phyloP scores from a whole-genome alignment of 2,113 vertebrate genomes.

The Eleginops maclovinus region DNA sequence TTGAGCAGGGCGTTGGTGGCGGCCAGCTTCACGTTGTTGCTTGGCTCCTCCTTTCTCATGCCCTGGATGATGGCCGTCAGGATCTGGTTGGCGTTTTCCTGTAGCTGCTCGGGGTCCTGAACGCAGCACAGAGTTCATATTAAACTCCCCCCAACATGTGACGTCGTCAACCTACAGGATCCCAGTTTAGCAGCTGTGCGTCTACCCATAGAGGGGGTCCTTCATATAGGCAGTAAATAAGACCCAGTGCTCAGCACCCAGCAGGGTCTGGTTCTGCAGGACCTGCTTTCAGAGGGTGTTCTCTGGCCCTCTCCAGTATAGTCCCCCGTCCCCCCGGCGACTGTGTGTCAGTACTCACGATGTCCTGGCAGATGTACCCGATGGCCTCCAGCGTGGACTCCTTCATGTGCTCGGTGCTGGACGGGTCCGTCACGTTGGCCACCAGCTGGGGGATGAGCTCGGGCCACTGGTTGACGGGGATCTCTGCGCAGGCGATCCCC shows the following conservation, averaged over 20 bases:
- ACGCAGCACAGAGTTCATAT: too few relatives aligned
- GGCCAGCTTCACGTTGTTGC: constrained; percentile 98
- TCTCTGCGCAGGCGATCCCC: constrained; percentile 97
- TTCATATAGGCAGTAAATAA: too few relatives aligned
- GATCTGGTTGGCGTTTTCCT: constrained; percentile 98
- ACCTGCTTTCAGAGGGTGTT: too few relatives aligned
- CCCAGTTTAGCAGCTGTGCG: too few relatives aligned
- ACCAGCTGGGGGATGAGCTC: constrained; percentile 97
- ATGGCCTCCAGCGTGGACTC: constrained; percentile 98
- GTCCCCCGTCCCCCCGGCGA: too few relatives aligned
- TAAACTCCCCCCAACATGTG: too few relatives aligned
- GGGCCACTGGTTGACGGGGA: constrained; percentile 97
- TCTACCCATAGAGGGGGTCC: too few relatives aligned
- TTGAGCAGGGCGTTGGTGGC: constrained; percentile 98
- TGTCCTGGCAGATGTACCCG: constrained; percentile 99
- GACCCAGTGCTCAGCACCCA: too few relatives aligned
- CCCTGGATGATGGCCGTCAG: constrained; percentile 99
- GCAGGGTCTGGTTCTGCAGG: too few relatives aligned
- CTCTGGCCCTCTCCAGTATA: too few relatives aligned
- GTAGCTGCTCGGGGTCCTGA: constrained; percentile 98
- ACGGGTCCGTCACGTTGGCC: constrained; percentile 95
- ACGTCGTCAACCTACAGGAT: too few relatives aligned
- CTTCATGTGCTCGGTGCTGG: constrained; percentile 99
- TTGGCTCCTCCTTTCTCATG: constrained; percentile 99
- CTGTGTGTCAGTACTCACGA: constrained; percentile 90